Conservation (phyloP, 2,888 invertebrate genomes). For the Apantesis nais region DNA sequence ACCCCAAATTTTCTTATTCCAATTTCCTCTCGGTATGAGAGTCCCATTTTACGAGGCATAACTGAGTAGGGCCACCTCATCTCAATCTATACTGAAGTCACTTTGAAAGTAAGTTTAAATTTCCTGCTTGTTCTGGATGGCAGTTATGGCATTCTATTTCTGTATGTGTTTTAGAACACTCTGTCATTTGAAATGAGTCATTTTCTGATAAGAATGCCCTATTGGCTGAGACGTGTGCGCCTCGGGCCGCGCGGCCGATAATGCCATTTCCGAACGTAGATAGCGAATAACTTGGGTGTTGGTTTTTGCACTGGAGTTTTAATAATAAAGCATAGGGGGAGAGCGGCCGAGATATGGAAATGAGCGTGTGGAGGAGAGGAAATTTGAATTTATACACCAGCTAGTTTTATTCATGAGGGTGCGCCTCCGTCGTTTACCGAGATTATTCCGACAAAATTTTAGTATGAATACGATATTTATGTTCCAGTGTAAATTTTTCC, state of each 20-base stretch:
- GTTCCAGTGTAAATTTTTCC: conserved; percentile 50
- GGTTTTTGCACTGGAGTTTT: conserved; percentile 83
- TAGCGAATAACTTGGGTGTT: conserved; percentile 80
- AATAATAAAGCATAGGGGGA: conserved; percentile 82
- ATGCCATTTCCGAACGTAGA: conserved; percentile 83
- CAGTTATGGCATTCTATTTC: conserved; percentile 66
- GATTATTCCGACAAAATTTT: conserved; percentile 63
- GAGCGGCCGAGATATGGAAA: conserved; percentile 82
- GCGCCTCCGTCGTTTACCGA: conserved; percentile 56
- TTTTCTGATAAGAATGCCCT: conserved; percentile 89
- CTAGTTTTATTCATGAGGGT: conserved; percentile 83
- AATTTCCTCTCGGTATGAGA: conserved; percentile 87
- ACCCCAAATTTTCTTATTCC: conserved; percentile 92
- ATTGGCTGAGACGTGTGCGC: conserved; percentile 85
- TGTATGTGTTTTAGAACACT: conserved; percentile 80
- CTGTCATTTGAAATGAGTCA: conserved; percentile 90
- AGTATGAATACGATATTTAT: conserved; percentile 56
- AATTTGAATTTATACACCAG: conserved; percentile 85
- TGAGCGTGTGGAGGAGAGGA: conserved; percentile 83
- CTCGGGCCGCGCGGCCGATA: conserved; percentile 77
- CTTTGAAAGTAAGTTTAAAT: conserved; percentile 48
- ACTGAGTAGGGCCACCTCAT: conserved; percentile 44
- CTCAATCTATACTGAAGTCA: conserved; percentile 42
- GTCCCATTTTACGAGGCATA: conserved; percentile 66
- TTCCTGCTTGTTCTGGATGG: conserved; percentile 32